Percentiles rank a stretch among this genome's conserved stretches.
phyloP scores from a whole-genome alignment of 1,140 invertebrate genomes.

The Acromyrmex heyeri region DNA sequence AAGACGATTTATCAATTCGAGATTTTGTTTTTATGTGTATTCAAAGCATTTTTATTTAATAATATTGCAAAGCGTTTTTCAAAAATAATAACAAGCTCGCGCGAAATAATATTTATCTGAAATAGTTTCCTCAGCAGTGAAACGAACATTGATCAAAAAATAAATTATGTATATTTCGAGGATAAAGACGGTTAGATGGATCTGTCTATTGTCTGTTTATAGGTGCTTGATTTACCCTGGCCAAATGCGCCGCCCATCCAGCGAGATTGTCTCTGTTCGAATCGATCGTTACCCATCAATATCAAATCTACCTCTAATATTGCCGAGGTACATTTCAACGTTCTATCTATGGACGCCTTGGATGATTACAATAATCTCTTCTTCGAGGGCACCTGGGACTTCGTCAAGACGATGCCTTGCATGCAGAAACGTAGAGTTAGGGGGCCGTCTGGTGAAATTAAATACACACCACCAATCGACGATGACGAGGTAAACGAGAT shows the following conservation, averaged over 20 bases:
- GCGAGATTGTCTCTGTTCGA: constrained; percentile 91
- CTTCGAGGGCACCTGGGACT: constrained; percentile 95
- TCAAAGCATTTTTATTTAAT: neutral
- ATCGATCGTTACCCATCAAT: constrained; percentile 89
- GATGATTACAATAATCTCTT: constrained; percentile 94
- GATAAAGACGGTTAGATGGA: neutral
- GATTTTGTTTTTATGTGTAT: neutral
- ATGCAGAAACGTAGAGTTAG: constrained; percentile 89
- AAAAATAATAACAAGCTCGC: neutral
- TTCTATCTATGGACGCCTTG: constrained; percentile 92
- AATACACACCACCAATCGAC: constrained; percentile 88
- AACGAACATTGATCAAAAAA: constrained; percentile 12
- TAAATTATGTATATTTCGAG: neutral
- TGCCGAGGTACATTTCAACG: constrained; percentile 93
- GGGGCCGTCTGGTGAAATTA: constrained; percentile 92
- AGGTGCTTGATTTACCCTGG: constrained; percentile 92
- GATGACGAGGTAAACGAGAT: constrained; percentile 89
- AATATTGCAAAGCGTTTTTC: neutral
- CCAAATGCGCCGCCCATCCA: constrained; percentile 89
- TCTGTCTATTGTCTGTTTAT: neutral
- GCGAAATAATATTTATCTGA: neutral
- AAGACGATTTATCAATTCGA: neutral
- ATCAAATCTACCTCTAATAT: constrained; percentile 92
- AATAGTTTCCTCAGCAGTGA: neutral
- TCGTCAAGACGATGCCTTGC: constrained; percentile 91